Evolutionary conservation across 2,888 invertebrate species (phyloP).

Genomic region (Ichneumoninae sp.): DNA sequence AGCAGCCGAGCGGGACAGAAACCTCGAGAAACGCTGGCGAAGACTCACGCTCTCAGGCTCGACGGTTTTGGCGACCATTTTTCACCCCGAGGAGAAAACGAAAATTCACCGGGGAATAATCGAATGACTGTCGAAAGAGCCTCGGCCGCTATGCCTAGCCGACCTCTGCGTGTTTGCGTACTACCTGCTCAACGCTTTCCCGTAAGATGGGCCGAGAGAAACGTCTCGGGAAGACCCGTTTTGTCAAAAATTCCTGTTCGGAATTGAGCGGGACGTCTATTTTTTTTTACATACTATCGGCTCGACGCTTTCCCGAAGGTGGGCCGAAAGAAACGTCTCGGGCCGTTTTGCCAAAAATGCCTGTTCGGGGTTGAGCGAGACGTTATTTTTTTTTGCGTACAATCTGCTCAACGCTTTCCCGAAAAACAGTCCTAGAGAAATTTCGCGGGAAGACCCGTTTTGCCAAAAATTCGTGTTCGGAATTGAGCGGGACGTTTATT

Average conservation of each 20-base stretch:
- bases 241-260: neutral
- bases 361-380: neutral
- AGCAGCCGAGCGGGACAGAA: conserved; percentile 28
- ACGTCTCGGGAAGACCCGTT: neutral
- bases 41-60: neutral
- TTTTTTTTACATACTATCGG: conserved; percentile 65
- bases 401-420: neutral
- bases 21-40: conserved; percentile 24
- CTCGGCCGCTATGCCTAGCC: neutral
- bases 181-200: conserved; percentile 63
- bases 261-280: neutral
- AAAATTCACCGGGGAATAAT: neutral
- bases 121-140: neutral
- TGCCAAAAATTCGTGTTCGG: neutral
- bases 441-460: neutral
- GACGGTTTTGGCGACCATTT: conserved; percentile 5
- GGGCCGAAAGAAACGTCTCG: neutral
- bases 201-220: conserved; percentile 19
- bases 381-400: neutral
- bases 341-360: neutral
- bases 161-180: conserved; percentile 53
- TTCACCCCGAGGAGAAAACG: neutral
- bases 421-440: conserved; percentile 22
- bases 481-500: neutral
- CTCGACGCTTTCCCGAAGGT: conserved; percentile 46